Base-by-base conservation (phyloP, 2,888 invertebrate genomes). In the Ochropleura plecta region DNA sequence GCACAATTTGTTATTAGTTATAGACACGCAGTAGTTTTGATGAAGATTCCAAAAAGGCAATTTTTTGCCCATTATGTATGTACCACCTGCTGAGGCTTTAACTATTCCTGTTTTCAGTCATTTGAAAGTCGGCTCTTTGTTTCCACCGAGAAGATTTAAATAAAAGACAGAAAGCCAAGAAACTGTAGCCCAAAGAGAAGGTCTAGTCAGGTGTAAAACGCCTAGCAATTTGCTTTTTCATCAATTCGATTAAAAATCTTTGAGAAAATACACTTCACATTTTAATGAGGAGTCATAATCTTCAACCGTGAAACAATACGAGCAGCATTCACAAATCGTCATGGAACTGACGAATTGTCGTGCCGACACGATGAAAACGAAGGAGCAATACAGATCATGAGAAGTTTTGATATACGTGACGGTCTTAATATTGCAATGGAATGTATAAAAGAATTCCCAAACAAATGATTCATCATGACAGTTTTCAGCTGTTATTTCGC, bases 401-500 rank as follows among this genome's bases (percentile, higher is more conserved):
- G 48, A 49, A 18, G 20, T 63, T 49, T 18, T 14, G 18, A 44
- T 51, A 30, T 48, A 42, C 63, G n/a, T 81, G 42, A 81, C 10
- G 8, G 42, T 14, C 30, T 59, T 46, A 81, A 51, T 12, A 55
- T 30, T 30, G 5, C 14, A 70, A 18, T 40, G 51, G 46, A 75
- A 81, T 64, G 48, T 46, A 42, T 55, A 18, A 42, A 57, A 69
- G 2, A 60, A 67, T 70, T 59, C 49, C n/a, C 62, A 62, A 73
- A 74, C 55, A 75, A 75, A 80, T 83, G 65, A 75, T 8, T 76
- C 70, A 78, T 60, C 67, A 46, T 69, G 55, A 70, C 71, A 48
- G 75, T 79, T 79, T 78, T 82, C 73, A 68, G 75, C 60, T 72
- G 64, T 72, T 67, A 63, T 12, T 65, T 73, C 65, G 62, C 86